Base-by-base conservation (phyloP, 2,113 vertebrate species). In the Gambusia holbrooki region DNA sequence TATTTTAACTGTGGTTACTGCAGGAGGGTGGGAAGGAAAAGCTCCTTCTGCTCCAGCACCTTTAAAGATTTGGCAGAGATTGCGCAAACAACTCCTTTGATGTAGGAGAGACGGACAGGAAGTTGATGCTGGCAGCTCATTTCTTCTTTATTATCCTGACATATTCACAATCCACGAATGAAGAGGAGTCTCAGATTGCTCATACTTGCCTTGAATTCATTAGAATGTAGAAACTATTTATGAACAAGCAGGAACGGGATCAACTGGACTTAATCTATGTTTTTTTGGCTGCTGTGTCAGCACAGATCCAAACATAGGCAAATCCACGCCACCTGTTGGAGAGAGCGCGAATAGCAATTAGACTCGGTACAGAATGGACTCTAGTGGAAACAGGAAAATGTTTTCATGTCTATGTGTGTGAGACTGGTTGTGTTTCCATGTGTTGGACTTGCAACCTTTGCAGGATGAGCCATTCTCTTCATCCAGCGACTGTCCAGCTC, bases 1-100 rank as follows among this genome's bases (percentile, higher is more conserved):
- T 62, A 82, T 79, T 66, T 82, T 69, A 84, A 84, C 66, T 4
- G 25, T 33, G 42, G 76, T 76, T 42, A 33, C 65, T 82, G 69
- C 66, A 69, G n/a, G 78, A 85, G 74, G 65, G 76, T 84, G 58
- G 58, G 67, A 32, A 54, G 64, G 33, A 60, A 27, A 61, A 64
- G 68, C 25, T 75, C 37, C 37, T 69, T 30, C 19, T 11, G 64
- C 70, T 64, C 37, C 62, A 81, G 73, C 68, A 40, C 66, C 29
- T 3, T 69, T 71, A 67, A 83, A 48, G 51, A 35, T 80, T 76
- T 79, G 64, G 78, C 29, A 37, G 85, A 28, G 66, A 54, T 62
- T 71, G 66, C 5, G 1, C 40, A 1, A 42, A 15, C 14, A 42
- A 42, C 12, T 35, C 3, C 42, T 88, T 80, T 78, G 74, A 85